Evolutionary conservation across 2,113 vertebrate genomes (phyloP), one percentile per base, ranked within the genome.

Genomic region (Poicephalus gulielmi): DNA sequence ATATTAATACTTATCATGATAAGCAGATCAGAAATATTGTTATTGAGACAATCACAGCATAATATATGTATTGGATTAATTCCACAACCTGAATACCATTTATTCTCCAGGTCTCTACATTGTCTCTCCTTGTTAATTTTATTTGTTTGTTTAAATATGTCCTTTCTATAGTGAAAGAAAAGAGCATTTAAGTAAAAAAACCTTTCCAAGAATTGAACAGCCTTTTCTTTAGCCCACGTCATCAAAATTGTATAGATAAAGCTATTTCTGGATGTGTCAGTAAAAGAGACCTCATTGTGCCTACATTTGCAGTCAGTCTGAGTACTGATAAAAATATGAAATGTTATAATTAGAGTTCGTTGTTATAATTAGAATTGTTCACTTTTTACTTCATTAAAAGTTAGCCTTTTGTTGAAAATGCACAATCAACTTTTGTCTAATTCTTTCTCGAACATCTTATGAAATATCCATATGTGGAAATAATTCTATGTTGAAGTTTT

Each of bases 201-300:
- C 28, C 52, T 77, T 86, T 86, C 77, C 62, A 82, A 86, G 74
- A 86, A 84, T 17, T 84, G 73, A 91, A 93, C 60, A 86, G 92
- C 37, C 88, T 91, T 66, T 94, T 92, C 92, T 95, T 86, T 68
- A 92, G 50, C 50, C 60, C 5, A 71, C 22, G 37, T 90, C 94
- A 93, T 9, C 3, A 3, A 82, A 91, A 87, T 86, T 86, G 91
- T 55, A 71, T 47, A 91, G 86, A 70, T 67, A 88, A 90, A 81
- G 70, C 69, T 96, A 92, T 95, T 95, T 91, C 74, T 94, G 80
- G 69, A 55, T 82, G 27, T 44, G 80, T 84, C 91, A 94, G 83
- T 88, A 77, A 85, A 91, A 95, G 4, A 94, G 24, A 70, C 43
- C 43, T 92, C 83, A 86, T 88, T 95, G 69, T 94, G 88, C 83